Evolutionary conservation across 2,113 vertebrate species (phyloP).

Genomic region (Rana temporaria): DNA sequence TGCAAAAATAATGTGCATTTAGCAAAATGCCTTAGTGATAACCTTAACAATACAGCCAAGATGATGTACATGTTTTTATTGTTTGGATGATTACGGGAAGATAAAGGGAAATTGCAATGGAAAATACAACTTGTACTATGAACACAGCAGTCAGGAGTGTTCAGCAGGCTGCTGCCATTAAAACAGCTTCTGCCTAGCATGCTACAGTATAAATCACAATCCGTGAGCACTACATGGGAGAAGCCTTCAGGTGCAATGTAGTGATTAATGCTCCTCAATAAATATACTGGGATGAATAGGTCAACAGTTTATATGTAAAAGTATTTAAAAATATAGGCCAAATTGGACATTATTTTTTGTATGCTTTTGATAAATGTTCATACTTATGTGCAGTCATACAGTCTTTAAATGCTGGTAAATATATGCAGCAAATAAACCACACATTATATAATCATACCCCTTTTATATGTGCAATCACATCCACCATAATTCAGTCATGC

Average conservation of each 20-base stretch:
- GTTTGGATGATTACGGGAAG: neutral
- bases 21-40: neutral
- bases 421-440: too few species aligned
- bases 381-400: too few species aligned
- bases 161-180: conserved; percentile 1
- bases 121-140: neutral
- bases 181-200: neutral
- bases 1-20: neutral
- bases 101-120: conserved; percentile 1
- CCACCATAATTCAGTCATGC: too few species aligned
- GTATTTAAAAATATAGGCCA: neutral
- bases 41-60: neutral
- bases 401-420: too few species aligned
- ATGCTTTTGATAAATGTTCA: neutral
- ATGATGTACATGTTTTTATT: neutral
- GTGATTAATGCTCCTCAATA: neutral
- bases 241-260: conserved; percentile 7
- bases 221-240: neutral
- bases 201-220: neutral
- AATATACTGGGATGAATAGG: conserved; percentile 10
- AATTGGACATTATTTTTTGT: neutral
- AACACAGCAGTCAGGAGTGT: neutral
- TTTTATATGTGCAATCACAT: too few species aligned
- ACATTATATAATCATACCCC: too few species aligned
- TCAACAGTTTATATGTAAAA: neutral